These are phyloP conservation scores for Drosophila erecta DNA, from an alignment of 1,140 invertebrate genomes.

Conservation along the genomic window DNA sequence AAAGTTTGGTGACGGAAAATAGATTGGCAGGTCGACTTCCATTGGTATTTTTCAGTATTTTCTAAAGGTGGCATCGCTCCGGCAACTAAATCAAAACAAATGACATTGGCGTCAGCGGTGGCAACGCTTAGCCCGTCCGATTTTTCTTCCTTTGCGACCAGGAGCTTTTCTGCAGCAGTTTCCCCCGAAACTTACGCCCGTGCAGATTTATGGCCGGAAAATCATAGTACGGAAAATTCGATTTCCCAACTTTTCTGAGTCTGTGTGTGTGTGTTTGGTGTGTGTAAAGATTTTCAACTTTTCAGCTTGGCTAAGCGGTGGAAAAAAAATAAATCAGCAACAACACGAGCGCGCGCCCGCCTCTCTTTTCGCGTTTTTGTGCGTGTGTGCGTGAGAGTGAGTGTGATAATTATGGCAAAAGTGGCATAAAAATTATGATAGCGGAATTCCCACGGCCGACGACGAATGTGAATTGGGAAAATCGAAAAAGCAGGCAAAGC, in stretches of 20 bases:
- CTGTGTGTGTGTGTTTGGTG: conserved; percentile 18
- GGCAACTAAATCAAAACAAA: conserved; percentile 3
- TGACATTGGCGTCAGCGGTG: not conserved
- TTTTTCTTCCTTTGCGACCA: conserved; percentile 45
- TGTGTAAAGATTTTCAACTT: conserved; percentile 37
- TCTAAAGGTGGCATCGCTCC: not conserved
- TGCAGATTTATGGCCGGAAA: conserved; percentile 50
- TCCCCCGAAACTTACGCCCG: conserved; percentile 35
- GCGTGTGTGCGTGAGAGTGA: conserved; percentile 30
- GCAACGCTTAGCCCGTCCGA: not conserved
- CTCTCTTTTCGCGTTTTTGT: conserved; percentile 46
- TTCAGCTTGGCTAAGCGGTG: conserved; percentile 38
- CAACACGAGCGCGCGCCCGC: conserved; percentile 24
- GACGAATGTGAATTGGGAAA: conserved; percentile 36
- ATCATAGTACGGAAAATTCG: conserved; percentile 54
- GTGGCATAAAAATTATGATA: conserved; percentile 66
- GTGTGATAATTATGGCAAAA: conserved; percentile 57
- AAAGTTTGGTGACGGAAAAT: not conserved
- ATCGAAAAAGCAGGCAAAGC: conserved; percentile 16
- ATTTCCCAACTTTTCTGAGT: conserved; percentile 26
- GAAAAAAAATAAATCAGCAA: conserved; percentile 11
- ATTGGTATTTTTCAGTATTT: not conserved
- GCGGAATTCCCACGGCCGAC: conserved; percentile 31
- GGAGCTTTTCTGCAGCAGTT: conserved; percentile 55
- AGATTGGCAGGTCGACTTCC: not conserved